Conservation (phyloP, 2,888 invertebrate species). For the Ceramica pisi region DNA sequence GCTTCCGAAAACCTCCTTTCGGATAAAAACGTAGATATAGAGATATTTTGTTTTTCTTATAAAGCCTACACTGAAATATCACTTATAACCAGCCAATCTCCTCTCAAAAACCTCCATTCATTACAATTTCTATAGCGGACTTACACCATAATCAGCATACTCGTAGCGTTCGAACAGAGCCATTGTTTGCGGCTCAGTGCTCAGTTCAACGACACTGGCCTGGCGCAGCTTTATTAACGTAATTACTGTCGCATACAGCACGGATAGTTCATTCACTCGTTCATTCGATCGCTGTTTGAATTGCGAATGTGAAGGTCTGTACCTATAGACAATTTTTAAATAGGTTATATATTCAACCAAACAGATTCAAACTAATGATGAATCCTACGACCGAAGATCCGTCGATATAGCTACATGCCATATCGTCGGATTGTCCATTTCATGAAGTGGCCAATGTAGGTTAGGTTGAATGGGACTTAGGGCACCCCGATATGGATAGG, state of each 20-base stretch:
- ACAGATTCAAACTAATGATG: too few relatives aligned
- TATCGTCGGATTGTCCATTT: too few relatives aligned
- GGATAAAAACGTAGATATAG: too few relatives aligned
- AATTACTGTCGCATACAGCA: constrained; percentile 53
- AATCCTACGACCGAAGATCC: too few relatives aligned
- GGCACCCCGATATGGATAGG: too few relatives aligned
- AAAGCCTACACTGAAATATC: not conserved
- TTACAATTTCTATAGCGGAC: constrained; percentile 34
- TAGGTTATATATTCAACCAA: too few relatives aligned
- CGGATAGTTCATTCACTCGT: constrained; percentile 59
- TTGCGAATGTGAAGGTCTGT: constrained; percentile 13
- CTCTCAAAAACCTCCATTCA: constrained; percentile 30
- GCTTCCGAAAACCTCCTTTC: too few relatives aligned
- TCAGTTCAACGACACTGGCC: constrained; percentile 64
- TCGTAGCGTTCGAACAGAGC: constrained; percentile 42
- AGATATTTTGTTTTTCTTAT: not conserved
- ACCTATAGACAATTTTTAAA: too few relatives aligned
- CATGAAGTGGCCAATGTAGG: too few relatives aligned
- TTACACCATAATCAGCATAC: constrained; percentile 46
- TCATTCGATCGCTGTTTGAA: constrained; percentile 42
- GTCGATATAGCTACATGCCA: too few relatives aligned
- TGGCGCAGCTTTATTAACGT: constrained; percentile 61
- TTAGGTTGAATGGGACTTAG: too few relatives aligned
- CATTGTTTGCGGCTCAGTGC: constrained; percentile 56
- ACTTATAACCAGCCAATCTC: constrained; percentile 3